Conservation (phyloP, 2,113 vertebrate species). For the Genyomyrus donnyi region DNA sequence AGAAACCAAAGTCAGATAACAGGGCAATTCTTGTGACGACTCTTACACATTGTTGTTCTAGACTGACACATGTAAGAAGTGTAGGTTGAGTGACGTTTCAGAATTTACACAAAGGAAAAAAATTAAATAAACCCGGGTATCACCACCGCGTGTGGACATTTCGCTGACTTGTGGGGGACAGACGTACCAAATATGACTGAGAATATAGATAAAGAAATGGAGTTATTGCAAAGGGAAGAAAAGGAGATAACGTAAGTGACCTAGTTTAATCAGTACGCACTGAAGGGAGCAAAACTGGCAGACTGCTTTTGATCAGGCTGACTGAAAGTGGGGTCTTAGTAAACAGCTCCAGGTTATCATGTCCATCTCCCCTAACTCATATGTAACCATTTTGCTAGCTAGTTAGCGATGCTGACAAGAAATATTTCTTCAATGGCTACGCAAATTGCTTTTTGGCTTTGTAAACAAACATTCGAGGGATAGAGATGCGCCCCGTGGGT, state of each 20-base stretch:
- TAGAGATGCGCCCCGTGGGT: not conserved
- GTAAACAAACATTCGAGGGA: not conserved
- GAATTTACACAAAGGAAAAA: not conserved
- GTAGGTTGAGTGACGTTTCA: not conserved
- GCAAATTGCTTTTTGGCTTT: not conserved
- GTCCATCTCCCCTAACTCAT: not conserved
- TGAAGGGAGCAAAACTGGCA: not conserved
- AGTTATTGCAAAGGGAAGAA: not conserved
- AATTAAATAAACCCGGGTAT: not conserved
- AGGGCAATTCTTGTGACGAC: not conserved
- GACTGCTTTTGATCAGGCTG: not conserved
- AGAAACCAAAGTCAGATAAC: not conserved
- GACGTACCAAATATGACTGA: not conserved
- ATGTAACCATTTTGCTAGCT: not conserved
- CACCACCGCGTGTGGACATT: not conserved
- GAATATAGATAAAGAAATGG: not conserved
- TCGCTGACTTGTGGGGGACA: not conserved
- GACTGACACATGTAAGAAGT: not conserved
- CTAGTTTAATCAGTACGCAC: not conserved
- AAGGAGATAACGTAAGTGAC: not conserved
- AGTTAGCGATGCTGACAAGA: not conserved
- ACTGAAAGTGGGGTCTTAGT: not conserved
- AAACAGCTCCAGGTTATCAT: not conserved
- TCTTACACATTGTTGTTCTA: not conserved
- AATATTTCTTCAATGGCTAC: not conserved